Evolutionary conservation across 2,113 vertebrate genomes (phyloP).

Genomic region (Lynx canadensis): DNA sequence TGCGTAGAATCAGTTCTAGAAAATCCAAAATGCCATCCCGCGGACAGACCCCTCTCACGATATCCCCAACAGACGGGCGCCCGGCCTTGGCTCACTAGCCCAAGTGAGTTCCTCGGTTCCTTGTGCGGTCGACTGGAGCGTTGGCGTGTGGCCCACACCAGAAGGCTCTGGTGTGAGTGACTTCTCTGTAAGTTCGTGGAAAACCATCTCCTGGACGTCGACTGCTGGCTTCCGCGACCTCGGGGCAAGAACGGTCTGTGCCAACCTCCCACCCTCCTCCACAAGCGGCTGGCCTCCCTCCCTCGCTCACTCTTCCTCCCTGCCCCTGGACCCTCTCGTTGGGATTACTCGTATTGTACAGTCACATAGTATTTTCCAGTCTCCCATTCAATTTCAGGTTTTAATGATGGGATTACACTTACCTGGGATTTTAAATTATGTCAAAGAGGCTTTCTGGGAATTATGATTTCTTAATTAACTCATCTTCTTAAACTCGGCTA

Average conservation of each 20-base stretch:
- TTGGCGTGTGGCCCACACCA: accelerated
- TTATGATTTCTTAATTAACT: conserved; percentile 74
- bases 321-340: accelerated
- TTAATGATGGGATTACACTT: conserved; percentile 57
- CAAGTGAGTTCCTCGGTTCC: too few species aligned
- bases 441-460: conserved; percentile 73
- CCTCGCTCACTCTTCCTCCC: not conserved
- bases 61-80: accelerated
- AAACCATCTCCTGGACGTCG: accelerated
- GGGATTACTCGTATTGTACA: accelerated
- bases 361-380: not conserved
- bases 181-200: accelerated
- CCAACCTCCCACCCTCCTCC: accelerated
- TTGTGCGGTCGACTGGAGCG: accelerated
- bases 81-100: accelerated
- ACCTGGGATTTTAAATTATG: conserved; percentile 70
- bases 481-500: conserved; percentile 22
- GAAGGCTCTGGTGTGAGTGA: not conserved
- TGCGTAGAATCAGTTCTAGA: accelerated
- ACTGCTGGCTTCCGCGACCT: accelerated
- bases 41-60: accelerated
- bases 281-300: accelerated
- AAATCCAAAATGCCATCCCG: accelerated
- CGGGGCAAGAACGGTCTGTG: accelerated
- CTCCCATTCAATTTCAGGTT: not conserved